These are phyloP conservation scores for Equus quagga DNA, from an alignment of 2,113 vertebrate species.

Conservation along the genomic window DNA sequence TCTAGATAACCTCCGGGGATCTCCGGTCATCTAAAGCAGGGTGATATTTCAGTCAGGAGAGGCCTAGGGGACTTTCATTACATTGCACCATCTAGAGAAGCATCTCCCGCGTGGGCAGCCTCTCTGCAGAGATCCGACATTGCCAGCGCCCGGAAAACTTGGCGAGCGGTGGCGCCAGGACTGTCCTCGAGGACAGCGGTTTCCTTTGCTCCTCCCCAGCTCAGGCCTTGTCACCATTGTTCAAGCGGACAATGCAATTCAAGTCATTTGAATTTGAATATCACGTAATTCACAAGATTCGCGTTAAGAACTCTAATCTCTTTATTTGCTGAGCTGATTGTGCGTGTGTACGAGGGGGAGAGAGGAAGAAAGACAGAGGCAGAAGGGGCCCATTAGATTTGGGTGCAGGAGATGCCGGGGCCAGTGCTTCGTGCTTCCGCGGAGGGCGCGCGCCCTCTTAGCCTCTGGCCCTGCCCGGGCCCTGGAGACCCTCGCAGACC, in stretches of 20 bases:
- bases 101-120: fast-evolving
- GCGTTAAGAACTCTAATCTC: conserved; percentile 11
- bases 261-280: conserved; percentile 65
- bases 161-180: background rate
- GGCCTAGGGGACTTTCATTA: background rate
- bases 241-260: conserved; percentile 60
- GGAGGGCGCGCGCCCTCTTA: background rate
- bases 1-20: background rate
- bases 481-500: background rate
- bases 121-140: background rate
- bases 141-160: background rate
- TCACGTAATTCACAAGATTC: conserved; percentile 12
- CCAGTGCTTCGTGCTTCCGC: background rate
- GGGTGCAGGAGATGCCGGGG: background rate
- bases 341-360: background rate
- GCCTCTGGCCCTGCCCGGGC: background rate
- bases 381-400: background rate
- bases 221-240: conserved; percentile 43
- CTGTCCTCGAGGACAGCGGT: background rate
- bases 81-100: background rate
- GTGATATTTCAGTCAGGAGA: background rate
- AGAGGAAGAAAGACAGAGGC: background rate
- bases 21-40: background rate
- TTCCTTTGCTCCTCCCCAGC: background rate
- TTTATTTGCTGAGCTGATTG: conserved; percentile 33